A percentile compares a stretch with the other conserved stretches of the same genome.
Evolutionary conservation across 2,113 vertebrate species (phyloP).

Genomic region (Pseudorectes ferrugineus): DNA sequence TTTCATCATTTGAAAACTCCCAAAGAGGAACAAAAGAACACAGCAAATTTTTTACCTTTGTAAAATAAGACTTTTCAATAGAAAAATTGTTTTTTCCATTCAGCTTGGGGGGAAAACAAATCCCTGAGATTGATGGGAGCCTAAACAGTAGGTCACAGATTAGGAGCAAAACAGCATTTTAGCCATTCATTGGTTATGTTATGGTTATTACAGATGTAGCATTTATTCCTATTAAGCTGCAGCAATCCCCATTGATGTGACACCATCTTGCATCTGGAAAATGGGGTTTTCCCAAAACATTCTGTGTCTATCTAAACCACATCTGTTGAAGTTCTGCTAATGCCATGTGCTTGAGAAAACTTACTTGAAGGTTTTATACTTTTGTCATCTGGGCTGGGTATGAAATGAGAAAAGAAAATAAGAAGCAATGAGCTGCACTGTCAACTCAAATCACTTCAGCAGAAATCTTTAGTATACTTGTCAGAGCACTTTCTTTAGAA

Average conservation of each 20-base stretch:
- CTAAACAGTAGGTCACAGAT: not conserved
- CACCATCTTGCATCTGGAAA: not conserved
- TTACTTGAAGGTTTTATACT: not conserved
- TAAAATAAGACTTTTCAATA: not conserved
- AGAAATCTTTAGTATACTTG: not conserved
- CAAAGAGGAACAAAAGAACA: not conserved
- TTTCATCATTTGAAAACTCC: not conserved
- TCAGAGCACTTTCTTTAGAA: not conserved
- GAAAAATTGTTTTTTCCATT: not conserved
- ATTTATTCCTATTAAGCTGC: not conserved
- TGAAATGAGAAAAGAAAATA: not conserved
- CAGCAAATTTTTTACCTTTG: not conserved
- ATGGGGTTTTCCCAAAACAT: not conserved
- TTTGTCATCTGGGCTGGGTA: not conserved
- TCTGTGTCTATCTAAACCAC: fast-evolving
- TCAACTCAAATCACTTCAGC: not conserved
- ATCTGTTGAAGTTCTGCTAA: not conserved
- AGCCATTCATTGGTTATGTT: not conserved
- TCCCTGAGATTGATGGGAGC: not conserved
- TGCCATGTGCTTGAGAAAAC: not conserved
- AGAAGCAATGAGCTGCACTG: not conserved
- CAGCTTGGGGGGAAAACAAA: not conserved
- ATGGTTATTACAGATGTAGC: not conserved
- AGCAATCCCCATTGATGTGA: not conserved
- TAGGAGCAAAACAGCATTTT: not conserved